A percentile compares a stretch with the other conserved stretches of the same genome.
Conservation (phyloP, 2,888 invertebrate species). For the Lasius platythorax region DNA sequence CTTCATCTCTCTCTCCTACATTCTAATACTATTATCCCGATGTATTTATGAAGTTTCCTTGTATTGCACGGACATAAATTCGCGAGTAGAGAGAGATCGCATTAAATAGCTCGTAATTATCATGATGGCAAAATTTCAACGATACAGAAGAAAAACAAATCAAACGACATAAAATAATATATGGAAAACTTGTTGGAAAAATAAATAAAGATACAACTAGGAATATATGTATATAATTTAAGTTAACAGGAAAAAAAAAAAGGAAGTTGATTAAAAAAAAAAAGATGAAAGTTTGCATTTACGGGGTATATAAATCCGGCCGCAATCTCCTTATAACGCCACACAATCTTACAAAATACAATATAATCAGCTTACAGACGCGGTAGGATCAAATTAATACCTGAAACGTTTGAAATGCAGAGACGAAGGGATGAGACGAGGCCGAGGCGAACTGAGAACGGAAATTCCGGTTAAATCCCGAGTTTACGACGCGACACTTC, state of each 20-base stretch:
- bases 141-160: not conserved
- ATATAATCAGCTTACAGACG: constrained; percentile 26
- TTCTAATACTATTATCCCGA: constrained; percentile 8
- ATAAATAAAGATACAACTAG: not conserved
- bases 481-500: constrained; percentile 61
- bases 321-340: not conserved
- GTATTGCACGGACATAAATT: constrained; percentile 3
- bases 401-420: not conserved
- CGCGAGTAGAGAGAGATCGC: not conserved
- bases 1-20: not conserved
- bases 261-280: not conserved
- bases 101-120: not conserved
- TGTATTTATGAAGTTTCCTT: not conserved
- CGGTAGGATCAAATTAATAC: not conserved
- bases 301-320: not conserved
- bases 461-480: constrained; percentile 59
- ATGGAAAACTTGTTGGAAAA: not conserved
- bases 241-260: not conserved
- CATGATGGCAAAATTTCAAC: not conserved
- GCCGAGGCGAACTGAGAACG: constrained; percentile 7
- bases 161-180: not conserved
- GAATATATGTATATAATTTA: not conserved
- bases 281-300: not conserved
- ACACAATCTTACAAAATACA: not conserved
- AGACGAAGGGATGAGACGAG: not conserved